Evolutionary conservation across 1,140 invertebrate genomes (phyloP).

Genomic region (Psilanteris sp.): DNA sequence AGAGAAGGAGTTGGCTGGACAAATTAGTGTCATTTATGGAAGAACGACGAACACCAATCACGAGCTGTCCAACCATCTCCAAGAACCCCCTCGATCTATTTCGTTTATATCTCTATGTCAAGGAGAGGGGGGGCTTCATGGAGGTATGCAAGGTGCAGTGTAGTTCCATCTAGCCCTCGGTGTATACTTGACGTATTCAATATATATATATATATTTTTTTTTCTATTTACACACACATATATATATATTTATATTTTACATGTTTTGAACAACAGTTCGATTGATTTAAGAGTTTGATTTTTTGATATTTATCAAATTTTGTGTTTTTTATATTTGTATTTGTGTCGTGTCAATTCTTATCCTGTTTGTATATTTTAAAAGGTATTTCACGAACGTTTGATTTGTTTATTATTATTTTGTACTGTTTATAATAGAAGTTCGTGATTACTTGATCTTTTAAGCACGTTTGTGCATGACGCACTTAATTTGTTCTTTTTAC

Average conservation of each 20-base stretch:
- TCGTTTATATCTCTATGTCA: slow-evolving; percentile 95
- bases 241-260: slow-evolving; percentile 14
- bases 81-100: slow-evolving; percentile 99
- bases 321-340: slow-evolving; percentile 18
- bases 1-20: slow-evolving; percentile 93
- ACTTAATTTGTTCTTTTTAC: slow-evolving; percentile 37
- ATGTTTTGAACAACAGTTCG: neutral
- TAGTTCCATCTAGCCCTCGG: slow-evolving; percentile 81
- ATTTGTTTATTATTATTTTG: slow-evolving; percentile 6
- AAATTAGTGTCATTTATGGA: slow-evolving; percentile 96
- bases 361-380: slow-evolving; percentile 22
- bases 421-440: neutral
- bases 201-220: slow-evolving; percentile 31
- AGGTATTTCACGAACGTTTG: slow-evolving; percentile 21
- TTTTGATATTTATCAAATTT: slow-evolving; percentile 21
- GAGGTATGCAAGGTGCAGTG: slow-evolving; percentile 93
- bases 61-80: slow-evolving; percentile 96
- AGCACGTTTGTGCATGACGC: slow-evolving; percentile 50
- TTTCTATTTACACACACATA: slow-evolving; percentile 11
- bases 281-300: slow-evolving; percentile 12
- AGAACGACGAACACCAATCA: slow-evolving; percentile 93
- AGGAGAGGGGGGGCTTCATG: slow-evolving; percentile 97
- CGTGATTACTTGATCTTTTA: slow-evolving; percentile 26
- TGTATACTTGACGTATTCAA: slow-evolving; percentile 61
- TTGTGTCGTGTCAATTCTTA: slow-evolving; percentile 48